A percentile compares a stretch with the other conserved stretches of the same genome.
Evolutionary conservation across 2,888 invertebrate genomes (phyloP).

Genomic region (Panopea generosa): DNA sequence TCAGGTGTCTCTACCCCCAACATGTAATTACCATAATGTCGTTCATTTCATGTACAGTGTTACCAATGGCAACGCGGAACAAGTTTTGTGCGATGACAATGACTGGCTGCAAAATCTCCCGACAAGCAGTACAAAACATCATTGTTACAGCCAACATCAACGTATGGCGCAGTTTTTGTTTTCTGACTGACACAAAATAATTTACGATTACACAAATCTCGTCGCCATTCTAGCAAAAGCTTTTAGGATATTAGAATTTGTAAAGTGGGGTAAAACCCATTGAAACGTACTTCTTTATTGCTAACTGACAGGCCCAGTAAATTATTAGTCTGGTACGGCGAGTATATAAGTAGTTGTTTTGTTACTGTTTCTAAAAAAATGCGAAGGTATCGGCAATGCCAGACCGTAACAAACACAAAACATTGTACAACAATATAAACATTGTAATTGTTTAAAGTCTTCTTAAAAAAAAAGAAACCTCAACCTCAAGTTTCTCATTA

Average conservation of each 20-base stretch:
- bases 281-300: constrained; percentile 35
- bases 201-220: constrained; percentile 29
- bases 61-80: constrained; percentile 39
- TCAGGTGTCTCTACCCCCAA: constrained; percentile 40
- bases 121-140: constrained; percentile 28
- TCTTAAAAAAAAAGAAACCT: no score
- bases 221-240: constrained; percentile 5
- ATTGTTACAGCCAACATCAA: constrained; percentile 14
- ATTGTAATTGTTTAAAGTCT: no score
- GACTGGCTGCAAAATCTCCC: constrained; percentile 27
- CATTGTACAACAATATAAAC: no score
- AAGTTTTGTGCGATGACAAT: constrained; percentile 19
- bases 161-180: constrained; percentile 20
- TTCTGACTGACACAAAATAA: constrained; percentile 30
- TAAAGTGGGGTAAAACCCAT: constrained; percentile 11
- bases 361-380: background rate
- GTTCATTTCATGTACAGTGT: constrained; percentile 30
- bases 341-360: background rate
- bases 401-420: no score
- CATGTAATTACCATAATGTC: constrained; percentile 39
- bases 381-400: no score
- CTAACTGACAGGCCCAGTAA: constrained; percentile 16
- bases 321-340: constrained; percentile 15
- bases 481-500: no score
- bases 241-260: constrained; percentile 34